Evolutionary conservation across 2,113 vertebrate genomes (phyloP), one percentile per base, ranked within the genome.

Genomic region (Plotosus lineatus): DNA sequence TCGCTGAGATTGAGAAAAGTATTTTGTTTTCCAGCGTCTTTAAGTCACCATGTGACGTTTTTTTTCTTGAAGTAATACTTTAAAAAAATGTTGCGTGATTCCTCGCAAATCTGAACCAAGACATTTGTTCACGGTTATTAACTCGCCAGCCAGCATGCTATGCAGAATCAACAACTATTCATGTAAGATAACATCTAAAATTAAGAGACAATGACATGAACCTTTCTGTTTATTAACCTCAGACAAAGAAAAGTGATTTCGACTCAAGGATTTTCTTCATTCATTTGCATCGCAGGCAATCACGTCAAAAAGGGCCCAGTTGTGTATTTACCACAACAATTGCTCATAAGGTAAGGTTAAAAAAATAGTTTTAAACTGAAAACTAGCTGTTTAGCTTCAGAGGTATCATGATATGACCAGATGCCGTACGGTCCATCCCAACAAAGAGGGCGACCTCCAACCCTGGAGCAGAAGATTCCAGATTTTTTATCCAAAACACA

Each of bases 41-140:
- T 26, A 58, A 11, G 26, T 58, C 26, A 26, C 53, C 60, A n/a
- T 58, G 33, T 42, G 42, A 28, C 26, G 55, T 55, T 38, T 55
- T 38, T 48, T 33, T 63, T 46, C 75, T 72, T 40, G 66, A 79
- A 79, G 75, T 83, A 83, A 75, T 69, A 73, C 40, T 7, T 36
- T 51, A 48, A 5, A 6, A 58, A 14, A 58, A n/a, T n/a, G n/a
- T n/a, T n/a, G n/a, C n/a, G n/a, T n/a, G n/a, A n/a, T n/a, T n/a
- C n/a, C 26, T 60, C 14, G 28, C 7, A 14, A 60, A 31, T 14
- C 15, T 14, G 28, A 4, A 11, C 2, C 3, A 28, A 58, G 56
- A 58, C 1, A 28, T 28, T 28, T 28, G n/a, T 58, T 28, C 26
- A 55, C 51, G n/a, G 23, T 55, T 55, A 8, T 55, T 55, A 26